phyloP scores from a whole-genome alignment of 1,140 invertebrate genomes.

The Archegozetes longisetosus region DNA sequence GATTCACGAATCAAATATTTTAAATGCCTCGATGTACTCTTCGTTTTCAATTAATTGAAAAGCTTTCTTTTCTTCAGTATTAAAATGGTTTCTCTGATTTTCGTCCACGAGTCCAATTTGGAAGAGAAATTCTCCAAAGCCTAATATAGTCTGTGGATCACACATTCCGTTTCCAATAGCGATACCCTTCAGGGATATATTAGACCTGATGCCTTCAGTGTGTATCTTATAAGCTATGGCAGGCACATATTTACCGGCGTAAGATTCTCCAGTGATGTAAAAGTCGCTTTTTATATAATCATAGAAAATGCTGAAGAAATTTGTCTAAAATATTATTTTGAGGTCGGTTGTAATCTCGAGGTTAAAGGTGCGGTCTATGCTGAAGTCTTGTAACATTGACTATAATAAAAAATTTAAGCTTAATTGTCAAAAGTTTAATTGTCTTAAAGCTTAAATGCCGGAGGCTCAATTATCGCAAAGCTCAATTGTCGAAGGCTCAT shows the following conservation, averaged over 20 bases:
- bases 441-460: too few relatives aligned
- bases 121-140: constrained; percentile 64
- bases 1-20: constrained; percentile 35
- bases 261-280: constrained; percentile 24
- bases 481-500: too few relatives aligned
- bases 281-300: too few relatives aligned
- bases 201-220: constrained; percentile 29
- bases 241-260: constrained; percentile 47
- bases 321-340: too few relatives aligned
- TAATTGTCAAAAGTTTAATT: too few relatives aligned
- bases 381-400: too few relatives aligned
- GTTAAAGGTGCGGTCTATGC: too few relatives aligned
- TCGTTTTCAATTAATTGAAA: constrained; percentile 39
- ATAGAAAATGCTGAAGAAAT: too few relatives aligned
- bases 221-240: constrained; percentile 56
- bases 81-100: constrained; percentile 34
- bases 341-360: too few relatives aligned
- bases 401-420: too few relatives aligned
- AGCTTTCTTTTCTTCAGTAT: constrained; percentile 39
- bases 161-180: constrained; percentile 69
- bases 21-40: constrained; percentile 45
- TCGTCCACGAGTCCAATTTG: constrained; percentile 58
- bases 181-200: constrained; percentile 35
- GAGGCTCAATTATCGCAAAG: too few relatives aligned
- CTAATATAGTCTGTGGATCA: constrained; percentile 58